A percentile compares a stretch with the other conserved stretches of the same genome.
These are phyloP conservation scores for Trachelus troglodyta DNA, from an alignment of 2,888 invertebrate species.

Conservation along the genomic window DNA sequence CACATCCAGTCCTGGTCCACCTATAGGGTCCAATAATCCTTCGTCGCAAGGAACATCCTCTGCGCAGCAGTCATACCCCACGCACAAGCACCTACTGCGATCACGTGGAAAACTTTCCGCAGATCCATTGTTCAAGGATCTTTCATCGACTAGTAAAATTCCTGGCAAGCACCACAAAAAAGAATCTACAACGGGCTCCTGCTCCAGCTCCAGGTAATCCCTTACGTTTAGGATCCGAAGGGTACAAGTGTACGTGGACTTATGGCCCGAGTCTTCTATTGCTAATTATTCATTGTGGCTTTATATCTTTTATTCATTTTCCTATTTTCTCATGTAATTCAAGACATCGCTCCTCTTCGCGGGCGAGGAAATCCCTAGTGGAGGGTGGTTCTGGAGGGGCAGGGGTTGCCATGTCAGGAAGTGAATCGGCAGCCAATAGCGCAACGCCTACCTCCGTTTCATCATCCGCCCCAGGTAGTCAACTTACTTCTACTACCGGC, in stretches of 20 bases:
- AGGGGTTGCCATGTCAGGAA: constrained; percentile 55
- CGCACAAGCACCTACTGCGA: constrained; percentile 62
- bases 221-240: neutral
- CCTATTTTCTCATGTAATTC: neutral
- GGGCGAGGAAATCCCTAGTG: constrained; percentile 63
- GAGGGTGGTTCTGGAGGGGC: constrained; percentile 68
- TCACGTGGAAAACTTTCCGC: constrained; percentile 57
- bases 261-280: neutral
- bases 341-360: constrained; percentile 67
- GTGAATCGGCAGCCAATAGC: constrained; percentile 56
- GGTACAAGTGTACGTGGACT: neutral
- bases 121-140: constrained; percentile 54
- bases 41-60: constrained; percentile 64
- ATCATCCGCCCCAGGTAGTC: constrained; percentile 52
- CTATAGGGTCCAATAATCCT: constrained; percentile 63
- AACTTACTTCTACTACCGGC: constrained; percentile 53
- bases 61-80: constrained; percentile 66
- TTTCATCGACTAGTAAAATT: constrained; percentile 44
- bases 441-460: constrained; percentile 54
- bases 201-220: constrained; percentile 72
- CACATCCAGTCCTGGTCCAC: constrained; percentile 13
- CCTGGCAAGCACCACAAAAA: constrained; percentile 61
- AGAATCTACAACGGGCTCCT: constrained; percentile 71
- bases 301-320: neutral
- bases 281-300: neutral